Base-by-base conservation (phyloP, 1,140 invertebrate species). In the Drosophila ercepeae region DNA sequence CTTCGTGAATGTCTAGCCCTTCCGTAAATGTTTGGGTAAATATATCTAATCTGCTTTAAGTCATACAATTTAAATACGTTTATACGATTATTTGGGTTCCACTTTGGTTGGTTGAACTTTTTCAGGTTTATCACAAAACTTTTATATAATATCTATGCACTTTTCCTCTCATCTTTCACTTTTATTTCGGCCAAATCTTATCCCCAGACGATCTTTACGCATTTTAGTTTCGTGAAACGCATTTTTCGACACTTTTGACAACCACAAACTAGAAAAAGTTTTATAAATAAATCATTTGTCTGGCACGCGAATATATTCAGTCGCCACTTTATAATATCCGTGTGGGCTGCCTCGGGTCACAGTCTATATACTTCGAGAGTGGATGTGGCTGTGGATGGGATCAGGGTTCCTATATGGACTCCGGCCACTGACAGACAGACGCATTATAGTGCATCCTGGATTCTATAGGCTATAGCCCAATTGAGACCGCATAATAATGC, bases 231-330 rank as follows among this genome's bases (percentile, higher is more conserved):
- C 16, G 13, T 29, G 29, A 50, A 50, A 67, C 49, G 64, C 39
- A 81, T 52, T 77, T 74, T 71, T 67, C 78, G 72, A 79, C 77
- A 75, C 58, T 48, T 60, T 52, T 58, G 73, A 73, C 73, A 60
- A 55, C 46, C 48, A 63, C 44, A 42, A 42, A 42, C 8, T 9
- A 42, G 55, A 76, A 70, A 73, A 41, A 27, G 53, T 55, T 82
- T 73, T 77, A 82, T 52, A 86, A 86, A 86, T 86, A 86, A 88
- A 88, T 88, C 82, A 86, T 75, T 64, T 74, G 63, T 67, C 76
- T 75, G 58, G 81, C 81, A 86, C 76, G 82, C 81, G 82, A 86
- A 86, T 83, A 59, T 83, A 54, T 68, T 69, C 59, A 50, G 55
- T 68, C 41, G 52, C 58, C 71, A 60, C 46, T 58, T 67, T 8